Evolutionary conservation across 1,140 invertebrate species (phyloP), one percentile per base, ranked within the genome.

Genomic region (Drosophila kanapiae): DNA sequence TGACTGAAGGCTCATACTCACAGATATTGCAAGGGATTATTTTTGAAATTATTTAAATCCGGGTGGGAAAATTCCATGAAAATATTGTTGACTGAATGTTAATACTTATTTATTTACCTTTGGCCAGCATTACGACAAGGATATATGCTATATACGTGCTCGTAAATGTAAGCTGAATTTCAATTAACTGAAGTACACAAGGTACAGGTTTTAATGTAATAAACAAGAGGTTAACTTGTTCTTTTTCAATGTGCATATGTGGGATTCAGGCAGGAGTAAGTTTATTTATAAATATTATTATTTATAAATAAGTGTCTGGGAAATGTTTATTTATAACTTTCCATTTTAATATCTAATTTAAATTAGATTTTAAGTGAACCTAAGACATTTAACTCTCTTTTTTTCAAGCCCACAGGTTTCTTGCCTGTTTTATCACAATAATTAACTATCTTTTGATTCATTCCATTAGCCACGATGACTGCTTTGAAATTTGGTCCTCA

Each of bases 11-110:
- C 42, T 51, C 45, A 51, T 11, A 49, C 16, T 33, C 58, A 53
- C 58, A 43, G 40, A 18, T 31, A 48, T 14, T 18, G 58, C 16
- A 23, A 7, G 16, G 58, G 16, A 49, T 57, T 43, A 57, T 27
- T 57, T 43, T 57, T 42, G 13, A 57, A 57, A 57, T 14, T 33
- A 33, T 61, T 61, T 51, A 61, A 61, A 37, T 27, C 53, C 53
- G 6, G 13, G 13, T 18, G 18, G 14, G 35, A 23, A 54, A 35
- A 13, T 10, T 7, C 33, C 51, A 14, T 14, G 23, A 42, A 57
- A 11, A 42, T 40, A 37, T 37, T 18, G 49, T 33, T 18, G 29
- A 7, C 49, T 18, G 18, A 37, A 38, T 3, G 53, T n/a, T 56
- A 56, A 56, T 56, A 10, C 53, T 27, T 56, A 56, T 56, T 37